Conservation (phyloP, 2,113 vertebrate species). For the Puma concolor region DNA sequence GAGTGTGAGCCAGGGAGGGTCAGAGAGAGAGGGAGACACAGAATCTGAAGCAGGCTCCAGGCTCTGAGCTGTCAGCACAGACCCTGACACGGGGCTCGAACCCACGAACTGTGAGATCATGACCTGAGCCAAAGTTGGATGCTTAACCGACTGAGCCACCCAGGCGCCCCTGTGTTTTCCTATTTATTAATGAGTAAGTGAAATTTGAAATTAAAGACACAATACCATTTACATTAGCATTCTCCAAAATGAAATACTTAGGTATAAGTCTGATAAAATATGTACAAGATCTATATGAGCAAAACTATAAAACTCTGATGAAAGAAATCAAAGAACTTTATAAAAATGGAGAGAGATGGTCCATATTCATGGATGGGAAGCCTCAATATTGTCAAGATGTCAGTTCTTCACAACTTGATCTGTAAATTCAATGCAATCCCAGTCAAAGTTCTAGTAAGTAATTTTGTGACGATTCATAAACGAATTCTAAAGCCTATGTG, state of each 20-base stretch:
- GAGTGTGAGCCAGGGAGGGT: too few relatives aligned
- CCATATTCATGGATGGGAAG: background rate
- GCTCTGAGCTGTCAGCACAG: too few relatives aligned
- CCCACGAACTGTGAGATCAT: too few relatives aligned
- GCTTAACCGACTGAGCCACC: too few relatives aligned
- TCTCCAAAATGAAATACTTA: background rate
- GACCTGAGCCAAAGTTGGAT: too few relatives aligned
- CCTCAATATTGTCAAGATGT: background rate
- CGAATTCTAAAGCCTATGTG: background rate
- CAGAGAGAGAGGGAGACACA: too few relatives aligned
- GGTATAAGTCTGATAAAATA: background rate
- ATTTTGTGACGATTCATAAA: background rate
- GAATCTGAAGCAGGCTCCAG: too few relatives aligned
- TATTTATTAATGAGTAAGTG: background rate
- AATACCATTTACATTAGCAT: background rate
- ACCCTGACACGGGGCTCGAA: too few relatives aligned
- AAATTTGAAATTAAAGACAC: background rate
- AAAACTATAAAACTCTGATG: background rate
- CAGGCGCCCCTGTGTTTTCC: too few relatives aligned
- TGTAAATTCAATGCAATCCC: background rate
- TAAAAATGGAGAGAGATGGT: background rate
- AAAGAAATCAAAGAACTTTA: background rate
- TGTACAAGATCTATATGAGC: background rate
- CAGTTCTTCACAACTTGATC: background rate
- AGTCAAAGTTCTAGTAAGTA: background rate